Conservation (phyloP, 2,113 vertebrate genomes). For the Peucedramus taeniatus region DNA sequence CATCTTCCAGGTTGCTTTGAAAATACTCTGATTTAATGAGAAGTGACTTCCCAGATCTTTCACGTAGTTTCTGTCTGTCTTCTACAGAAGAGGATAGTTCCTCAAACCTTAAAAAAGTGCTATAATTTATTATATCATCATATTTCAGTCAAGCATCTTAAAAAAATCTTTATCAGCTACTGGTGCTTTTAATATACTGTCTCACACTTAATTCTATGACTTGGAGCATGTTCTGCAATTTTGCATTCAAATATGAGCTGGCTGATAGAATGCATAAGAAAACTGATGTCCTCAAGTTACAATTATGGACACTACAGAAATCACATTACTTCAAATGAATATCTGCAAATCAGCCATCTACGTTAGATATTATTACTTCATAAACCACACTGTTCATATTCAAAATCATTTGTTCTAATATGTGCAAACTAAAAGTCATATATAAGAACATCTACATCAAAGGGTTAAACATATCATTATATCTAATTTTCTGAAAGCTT, state of each 20-base stretch:
- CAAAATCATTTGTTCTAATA: background rate
- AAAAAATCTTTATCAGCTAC: background rate
- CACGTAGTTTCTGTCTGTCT: background rate
- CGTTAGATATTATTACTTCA: background rate
- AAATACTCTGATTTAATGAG: background rate
- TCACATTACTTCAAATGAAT: background rate
- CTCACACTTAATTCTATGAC: background rate
- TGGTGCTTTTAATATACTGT: accelerated
- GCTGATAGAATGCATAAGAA: background rate
- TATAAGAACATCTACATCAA: background rate
- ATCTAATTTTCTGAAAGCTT: background rate
- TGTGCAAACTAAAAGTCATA: background rate
- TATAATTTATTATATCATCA: background rate
- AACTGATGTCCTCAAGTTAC: background rate
- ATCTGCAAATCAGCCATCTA: background rate
- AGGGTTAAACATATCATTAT: background rate
- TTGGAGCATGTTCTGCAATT: background rate
- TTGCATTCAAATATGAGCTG: background rate
- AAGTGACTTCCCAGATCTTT: background rate
- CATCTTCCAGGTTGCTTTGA: background rate
- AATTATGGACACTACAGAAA: background rate
- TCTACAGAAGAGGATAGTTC: background rate
- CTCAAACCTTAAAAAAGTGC: background rate
- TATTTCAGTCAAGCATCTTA: background rate
- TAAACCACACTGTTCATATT: background rate